Percentiles rank a stretch among this genome's conserved stretches.
Evolutionary conservation across 2,797 vertebrate genomes (phyloP).

Genomic region (Hemitrygon akajei): DNA sequence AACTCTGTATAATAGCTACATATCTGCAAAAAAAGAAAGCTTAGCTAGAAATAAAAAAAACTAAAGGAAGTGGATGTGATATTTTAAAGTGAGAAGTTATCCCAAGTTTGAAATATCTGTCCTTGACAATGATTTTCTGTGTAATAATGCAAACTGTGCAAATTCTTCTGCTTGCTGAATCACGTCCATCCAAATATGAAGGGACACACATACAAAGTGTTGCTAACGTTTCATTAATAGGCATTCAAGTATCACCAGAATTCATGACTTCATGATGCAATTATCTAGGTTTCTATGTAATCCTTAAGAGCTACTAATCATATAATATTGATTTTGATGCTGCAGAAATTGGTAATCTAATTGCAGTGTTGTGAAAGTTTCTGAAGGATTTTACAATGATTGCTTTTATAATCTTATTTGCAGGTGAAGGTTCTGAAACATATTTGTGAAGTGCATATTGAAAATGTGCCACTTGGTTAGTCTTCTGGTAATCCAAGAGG

Average conservation of each 20-base stretch:
- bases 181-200: neutral
- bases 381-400: slow-evolving; percentile 66
- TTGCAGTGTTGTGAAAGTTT: slow-evolving; percentile 63
- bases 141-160: neutral
- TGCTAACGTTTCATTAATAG: slow-evolving; percentile 60
- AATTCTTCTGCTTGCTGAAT: neutral
- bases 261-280: slow-evolving; percentile 69
- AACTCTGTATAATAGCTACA: neutral
- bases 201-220: slow-evolving; percentile 46
- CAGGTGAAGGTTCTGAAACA: slow-evolving; percentile 61
- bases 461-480: slow-evolving; percentile 36
- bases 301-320: slow-evolving; percentile 64
- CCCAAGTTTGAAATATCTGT: neutral
- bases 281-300: slow-evolving; percentile 66
- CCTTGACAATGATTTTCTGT: neutral
- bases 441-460: slow-evolving; percentile 51
- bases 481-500: neutral
- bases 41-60: neutral
- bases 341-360: slow-evolving; percentile 67
- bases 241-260: slow-evolving; percentile 60
- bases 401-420: slow-evolving; percentile 65
- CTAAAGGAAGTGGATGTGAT: neutral
- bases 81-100: neutral
- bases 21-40: neutral
- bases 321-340: slow-evolving; percentile 70